Evolutionary conservation across 2,888 invertebrate species (phyloP).

Genomic region (Drosophila eohydei): DNA sequence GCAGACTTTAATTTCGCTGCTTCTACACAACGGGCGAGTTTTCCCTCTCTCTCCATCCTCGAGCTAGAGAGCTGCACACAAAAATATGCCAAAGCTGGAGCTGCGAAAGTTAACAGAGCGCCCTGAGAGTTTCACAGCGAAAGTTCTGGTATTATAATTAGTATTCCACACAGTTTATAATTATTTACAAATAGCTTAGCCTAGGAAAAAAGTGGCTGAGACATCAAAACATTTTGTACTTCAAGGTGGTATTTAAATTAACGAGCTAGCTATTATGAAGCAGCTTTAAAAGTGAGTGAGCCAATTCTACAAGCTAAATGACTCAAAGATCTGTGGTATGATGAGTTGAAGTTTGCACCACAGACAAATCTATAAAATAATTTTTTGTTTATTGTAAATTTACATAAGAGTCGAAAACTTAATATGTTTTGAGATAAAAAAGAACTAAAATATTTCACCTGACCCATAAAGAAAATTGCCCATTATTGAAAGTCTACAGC

Average conservation of each 20-base stretch:
- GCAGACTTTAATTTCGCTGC: slow-evolving; percentile 30
- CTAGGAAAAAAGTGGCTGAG: neutral
- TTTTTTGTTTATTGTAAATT: too few species aligned
- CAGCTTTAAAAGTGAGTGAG: neutral
- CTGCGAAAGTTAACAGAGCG: slow-evolving; percentile 15
- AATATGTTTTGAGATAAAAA: neutral
- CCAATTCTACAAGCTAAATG: neutral
- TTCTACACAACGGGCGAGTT: slow-evolving; percentile 8
- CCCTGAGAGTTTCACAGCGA: slow-evolving; percentile 32
- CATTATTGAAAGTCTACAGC: neutral
- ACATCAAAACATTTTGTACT: slow-evolving; percentile 3
- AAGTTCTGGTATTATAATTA: slow-evolving; percentile 25
- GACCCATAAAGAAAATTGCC: neutral
- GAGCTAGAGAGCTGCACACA: slow-evolving; percentile 8
- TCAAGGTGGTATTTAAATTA: neutral
- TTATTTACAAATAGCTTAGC: neutral
- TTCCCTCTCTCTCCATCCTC: neutral
- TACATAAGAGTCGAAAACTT: neutral
- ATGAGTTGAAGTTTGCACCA: neutral
- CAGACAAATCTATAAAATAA: neutral
- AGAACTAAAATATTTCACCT: neutral
- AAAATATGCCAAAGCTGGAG: slow-evolving; percentile 24
- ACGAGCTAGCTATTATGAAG: neutral
- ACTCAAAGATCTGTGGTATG: neutral
- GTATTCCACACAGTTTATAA: slow-evolving; percentile 5